Conservation (phyloP, 2,888 invertebrate genomes). For the Cerastis rubricosa region DNA sequence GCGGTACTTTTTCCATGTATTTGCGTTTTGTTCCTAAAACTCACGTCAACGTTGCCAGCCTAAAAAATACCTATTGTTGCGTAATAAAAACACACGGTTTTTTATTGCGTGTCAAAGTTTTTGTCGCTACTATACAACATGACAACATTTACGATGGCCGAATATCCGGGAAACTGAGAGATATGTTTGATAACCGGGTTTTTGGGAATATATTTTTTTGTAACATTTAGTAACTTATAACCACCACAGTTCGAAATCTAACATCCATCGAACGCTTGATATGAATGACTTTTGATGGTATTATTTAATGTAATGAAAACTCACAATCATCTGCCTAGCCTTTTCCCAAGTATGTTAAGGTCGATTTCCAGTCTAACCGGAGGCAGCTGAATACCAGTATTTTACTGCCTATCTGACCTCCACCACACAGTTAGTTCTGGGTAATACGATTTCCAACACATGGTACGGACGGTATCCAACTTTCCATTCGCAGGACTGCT, state of each 20-base stretch:
- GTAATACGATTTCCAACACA: too few species aligned
- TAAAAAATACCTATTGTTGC: conserved; percentile 43
- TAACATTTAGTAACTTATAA: background rate
- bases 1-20: conserved; percentile 1
- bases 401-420: too few species aligned
- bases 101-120: conserved; percentile 53
- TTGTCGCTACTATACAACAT: background rate
- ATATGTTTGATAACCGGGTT: conserved; percentile 6
- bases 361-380: too few species aligned
- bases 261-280: background rate
- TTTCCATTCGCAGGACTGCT: too few species aligned
- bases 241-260: background rate
- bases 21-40: conserved; percentile 1
- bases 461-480: too few species aligned
- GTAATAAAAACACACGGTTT: conserved; percentile 30
- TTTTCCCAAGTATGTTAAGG: too few species aligned
- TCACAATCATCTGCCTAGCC: too few species aligned
- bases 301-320: too few species aligned
- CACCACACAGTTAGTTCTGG: too few species aligned
- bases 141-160: conserved; percentile 29
- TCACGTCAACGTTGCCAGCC: background rate
- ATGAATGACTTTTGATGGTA: background rate
- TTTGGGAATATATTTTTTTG: conserved; percentile 14
- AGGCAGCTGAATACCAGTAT: too few species aligned
- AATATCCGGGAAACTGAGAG: conserved; percentile 18